A percentile compares a stretch with the other conserved stretches of the same genome.
phyloP scores from a whole-genome alignment of 2,113 vertebrate genomes.

The Carassius carassius region DNA sequence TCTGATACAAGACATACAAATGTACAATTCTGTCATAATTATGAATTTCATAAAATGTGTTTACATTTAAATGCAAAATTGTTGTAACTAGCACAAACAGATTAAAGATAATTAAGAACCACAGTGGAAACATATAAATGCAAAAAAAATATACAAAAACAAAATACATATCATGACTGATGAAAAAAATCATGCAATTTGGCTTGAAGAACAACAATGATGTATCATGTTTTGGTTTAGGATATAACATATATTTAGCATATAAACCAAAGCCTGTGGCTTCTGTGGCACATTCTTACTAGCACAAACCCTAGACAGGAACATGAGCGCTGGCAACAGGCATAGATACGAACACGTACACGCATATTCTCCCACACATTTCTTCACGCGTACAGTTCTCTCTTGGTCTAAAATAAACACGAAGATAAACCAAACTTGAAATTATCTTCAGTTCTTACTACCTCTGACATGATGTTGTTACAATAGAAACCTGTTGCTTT shows the following conservation, averaged over 20 bases:
- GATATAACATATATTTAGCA: slow-evolving; percentile 22
- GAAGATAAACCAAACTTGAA: slow-evolving; percentile 27
- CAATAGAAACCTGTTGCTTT: slow-evolving; percentile 8
- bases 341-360: background rate
- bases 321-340: slow-evolving; percentile 9
- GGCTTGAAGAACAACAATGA: slow-evolving; percentile 37
- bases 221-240: slow-evolving; percentile 29
- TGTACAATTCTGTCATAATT: slow-evolving; percentile 33
- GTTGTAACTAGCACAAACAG: slow-evolving; percentile 23
- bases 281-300: slow-evolving; percentile 42
- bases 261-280: slow-evolving; percentile 36
- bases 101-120: background rate
- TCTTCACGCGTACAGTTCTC: background rate
- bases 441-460: slow-evolving; percentile 22
- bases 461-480: background rate
- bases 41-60: slow-evolving; percentile 37
- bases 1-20: slow-evolving; percentile 24
- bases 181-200: slow-evolving; percentile 43
- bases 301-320: background rate
- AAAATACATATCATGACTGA: slow-evolving; percentile 11
- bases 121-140: background rate
- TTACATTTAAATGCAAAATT: slow-evolving; percentile 18
- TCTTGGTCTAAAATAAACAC: slow-evolving; percentile 17
- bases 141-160: slow-evolving; percentile 1
- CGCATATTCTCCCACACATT: slow-evolving; percentile 13